A percentile compares a stretch with the other conserved stretches of the same genome.
Evolutionary conservation across 2,797 vertebrate species (phyloP).

Genomic region (Pangasius macronema): DNA sequence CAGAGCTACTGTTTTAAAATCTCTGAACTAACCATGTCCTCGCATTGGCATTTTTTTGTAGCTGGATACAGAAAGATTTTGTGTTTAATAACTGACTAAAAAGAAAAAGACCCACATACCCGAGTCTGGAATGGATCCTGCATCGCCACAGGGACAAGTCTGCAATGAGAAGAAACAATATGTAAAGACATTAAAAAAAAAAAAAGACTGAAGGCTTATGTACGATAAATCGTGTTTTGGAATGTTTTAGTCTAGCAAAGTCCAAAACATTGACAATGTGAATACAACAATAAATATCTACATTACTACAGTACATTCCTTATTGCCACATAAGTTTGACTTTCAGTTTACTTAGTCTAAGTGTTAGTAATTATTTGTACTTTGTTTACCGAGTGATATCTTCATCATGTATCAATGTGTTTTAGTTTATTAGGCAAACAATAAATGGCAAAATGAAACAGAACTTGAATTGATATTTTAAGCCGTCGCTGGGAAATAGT

Average conservation of each 20-base stretch:
- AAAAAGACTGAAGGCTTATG: not conserved
- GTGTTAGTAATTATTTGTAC: too few species aligned
- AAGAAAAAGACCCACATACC: conserved; percentile 69
- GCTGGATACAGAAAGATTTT: not conserved
- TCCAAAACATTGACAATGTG: not conserved
- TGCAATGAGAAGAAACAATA: conserved; percentile 64
- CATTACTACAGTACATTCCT: not conserved
- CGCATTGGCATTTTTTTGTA: not conserved
- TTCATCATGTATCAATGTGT: not conserved
- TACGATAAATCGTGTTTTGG: not conserved
- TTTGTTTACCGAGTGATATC: too few species aligned
- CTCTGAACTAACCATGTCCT: not conserved
- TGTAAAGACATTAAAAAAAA: not conserved
- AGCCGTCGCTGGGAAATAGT: not conserved
- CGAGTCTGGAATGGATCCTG: conserved; percentile 78
- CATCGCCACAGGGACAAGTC: conserved; percentile 78
- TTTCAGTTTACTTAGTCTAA: too few species aligned
- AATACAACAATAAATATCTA: not conserved
- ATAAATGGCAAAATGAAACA: not conserved
- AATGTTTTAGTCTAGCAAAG: not conserved
- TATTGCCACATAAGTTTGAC: too few species aligned
- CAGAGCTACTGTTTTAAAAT: not conserved
- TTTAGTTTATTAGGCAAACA: not conserved
- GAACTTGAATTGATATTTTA: not conserved
- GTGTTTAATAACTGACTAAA: not conserved